These are phyloP conservation scores for Pomacea maculata DNA, from an alignment of 1,140 invertebrate species.

Conservation along the genomic window DNA sequence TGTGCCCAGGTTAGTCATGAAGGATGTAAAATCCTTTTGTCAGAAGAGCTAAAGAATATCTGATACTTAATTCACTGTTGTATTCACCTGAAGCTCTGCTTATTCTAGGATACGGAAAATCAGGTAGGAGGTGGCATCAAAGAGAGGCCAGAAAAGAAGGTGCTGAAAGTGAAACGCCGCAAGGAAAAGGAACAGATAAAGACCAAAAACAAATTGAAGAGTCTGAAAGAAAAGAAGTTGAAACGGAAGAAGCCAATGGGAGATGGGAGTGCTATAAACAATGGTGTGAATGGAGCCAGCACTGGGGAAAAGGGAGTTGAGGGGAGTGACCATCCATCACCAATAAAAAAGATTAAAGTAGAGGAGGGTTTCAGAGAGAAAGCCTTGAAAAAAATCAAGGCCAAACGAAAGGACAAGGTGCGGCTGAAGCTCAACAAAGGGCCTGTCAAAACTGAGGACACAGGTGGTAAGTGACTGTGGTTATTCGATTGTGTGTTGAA, in stretches of 20 bases:
- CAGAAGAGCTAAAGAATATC: no score
- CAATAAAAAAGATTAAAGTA: constrained; percentile 30
- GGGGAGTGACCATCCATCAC: background rate
- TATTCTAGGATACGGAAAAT: constrained; percentile 33
- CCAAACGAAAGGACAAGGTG: constrained; percentile 24
- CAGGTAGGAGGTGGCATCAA: constrained; percentile 23
- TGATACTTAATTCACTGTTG: no score
- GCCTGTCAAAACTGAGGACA: background rate
- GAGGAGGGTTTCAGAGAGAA: constrained; percentile 49
- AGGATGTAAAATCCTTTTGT: no score
- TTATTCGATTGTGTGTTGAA: no score
- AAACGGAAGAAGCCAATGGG: constrained; percentile 38
- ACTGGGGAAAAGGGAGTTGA: background rate
- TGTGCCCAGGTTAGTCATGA: no score
- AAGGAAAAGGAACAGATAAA: constrained; percentile 54
- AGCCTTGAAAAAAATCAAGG: constrained; percentile 24
- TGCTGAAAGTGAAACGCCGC: constrained; percentile 45
- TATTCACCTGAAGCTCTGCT: background rate
- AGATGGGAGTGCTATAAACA: background rate
- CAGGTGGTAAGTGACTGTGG: background rate
- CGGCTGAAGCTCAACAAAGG: constrained; percentile 16
- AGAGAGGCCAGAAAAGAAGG: constrained; percentile 33
- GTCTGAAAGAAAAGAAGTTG: constrained; percentile 44
- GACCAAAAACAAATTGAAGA: constrained; percentile 50
- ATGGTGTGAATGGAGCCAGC: background rate